Base-by-base conservation (phyloP, 1,140 invertebrate genomes). In the Hydropsyche tenuis region DNA sequence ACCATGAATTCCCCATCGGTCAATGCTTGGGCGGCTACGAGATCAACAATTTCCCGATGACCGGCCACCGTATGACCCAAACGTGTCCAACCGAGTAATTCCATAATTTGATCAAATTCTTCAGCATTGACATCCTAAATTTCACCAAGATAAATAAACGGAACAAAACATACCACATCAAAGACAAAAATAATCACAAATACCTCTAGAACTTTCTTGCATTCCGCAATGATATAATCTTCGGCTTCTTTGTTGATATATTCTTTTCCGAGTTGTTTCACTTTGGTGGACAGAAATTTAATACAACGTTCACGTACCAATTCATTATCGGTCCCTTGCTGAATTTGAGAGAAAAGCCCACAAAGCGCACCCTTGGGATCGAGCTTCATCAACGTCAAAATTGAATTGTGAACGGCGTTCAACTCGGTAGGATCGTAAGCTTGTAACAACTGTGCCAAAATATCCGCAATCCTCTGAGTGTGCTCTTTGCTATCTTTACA, bases 81-180 rank as follows among this genome's bases (percentile, higher is more conserved):
- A 82, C 91, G 90, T 9, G 96, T 91, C 83, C 89, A 89, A 0
- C 89, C 90, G 74, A 98, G 85, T 69, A 96, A 88, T 18, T 92
- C 91, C 91, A 98, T 95, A 37, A 98, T 90, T 60, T 90, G 88
- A 73, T 95, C 90, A 85, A 97, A 97, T 84, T 98, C 96, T 78
- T 96, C 94, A 63, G 94, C 93, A 45, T 92, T 95, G 11, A 95
- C 92, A 87, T 95, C 93, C 91, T 95, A 78, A 1, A 82, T 81
- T 74, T 46, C 18, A 60, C 12, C 16, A 72, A 75, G 75, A 77
- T 76, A 23, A 18, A 48, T 62, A 60, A n/a, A 63, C 22, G 65
- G n/a, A 37, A 53, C 16, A 53, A 68, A 75, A 70, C 3, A 22
- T 60, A 4, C 56, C n/a, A 74, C 20, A 65, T 69, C 6, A 69